These are phyloP conservation scores for Nesometra sesokonis DNA, from an alignment of 35 echinoderm and acorn worm genomes.

Conservation along the genomic window DNA sequence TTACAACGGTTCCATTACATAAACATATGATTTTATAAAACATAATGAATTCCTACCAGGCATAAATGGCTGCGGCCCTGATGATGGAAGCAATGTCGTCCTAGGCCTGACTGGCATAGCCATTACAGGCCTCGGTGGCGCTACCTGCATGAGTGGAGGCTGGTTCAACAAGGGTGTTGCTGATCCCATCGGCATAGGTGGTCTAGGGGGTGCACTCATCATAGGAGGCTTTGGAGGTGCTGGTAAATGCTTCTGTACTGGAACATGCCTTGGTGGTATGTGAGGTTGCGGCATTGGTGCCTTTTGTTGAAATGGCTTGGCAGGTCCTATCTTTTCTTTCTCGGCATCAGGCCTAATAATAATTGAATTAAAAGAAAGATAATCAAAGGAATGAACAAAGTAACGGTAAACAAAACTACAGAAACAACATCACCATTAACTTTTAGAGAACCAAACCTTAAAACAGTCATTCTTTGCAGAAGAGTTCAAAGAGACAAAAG, in stretches of 20 bases:
- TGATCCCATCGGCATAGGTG: background rate
- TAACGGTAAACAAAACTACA: too few species aligned
- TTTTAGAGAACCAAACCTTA: too few species aligned
- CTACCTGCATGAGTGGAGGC: background rate
- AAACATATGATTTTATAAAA: too few species aligned
- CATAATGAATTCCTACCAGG: background rate
- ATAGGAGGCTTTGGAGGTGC: constrained; percentile 4
- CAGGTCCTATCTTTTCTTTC: constrained; percentile 80
- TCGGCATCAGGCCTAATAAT: constrained; percentile 68
- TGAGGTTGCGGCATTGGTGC: constrained; percentile 21
- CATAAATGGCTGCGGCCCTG: background rate
- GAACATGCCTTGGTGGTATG: constrained; percentile 3
- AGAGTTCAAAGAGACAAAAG: too few species aligned
- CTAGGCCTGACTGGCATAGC: background rate
- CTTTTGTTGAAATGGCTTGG: constrained; percentile 26
- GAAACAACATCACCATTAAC: too few species aligned
- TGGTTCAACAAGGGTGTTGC: background rate
- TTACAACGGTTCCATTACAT: too few species aligned
- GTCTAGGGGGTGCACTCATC: constrained; percentile 12
- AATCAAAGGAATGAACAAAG: too few species aligned
- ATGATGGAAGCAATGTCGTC: background rate
- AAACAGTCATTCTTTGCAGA: too few species aligned
- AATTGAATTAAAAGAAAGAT: too few species aligned
- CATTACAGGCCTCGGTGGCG: background rate
- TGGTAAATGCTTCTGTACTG: background rate